Base-by-base conservation (phyloP, 2,888 invertebrate species). In the Patella pellucida region DNA sequence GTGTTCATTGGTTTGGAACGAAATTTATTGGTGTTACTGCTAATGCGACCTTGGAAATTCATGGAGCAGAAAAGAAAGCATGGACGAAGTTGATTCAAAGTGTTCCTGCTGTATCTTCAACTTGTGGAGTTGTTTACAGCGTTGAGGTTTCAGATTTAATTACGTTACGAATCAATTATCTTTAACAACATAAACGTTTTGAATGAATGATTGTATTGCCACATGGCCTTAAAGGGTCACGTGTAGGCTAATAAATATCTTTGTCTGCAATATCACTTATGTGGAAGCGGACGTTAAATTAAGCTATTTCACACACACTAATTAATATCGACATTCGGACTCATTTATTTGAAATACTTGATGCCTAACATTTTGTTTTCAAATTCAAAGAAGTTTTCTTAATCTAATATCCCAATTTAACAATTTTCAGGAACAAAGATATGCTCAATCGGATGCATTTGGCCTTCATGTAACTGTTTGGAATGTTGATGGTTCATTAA, bases 1-100 rank as follows among this genome's bases (percentile, higher is more conserved):
- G 41, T 16, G 68, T 68, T 4, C n/a, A 70, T 11, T 68, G 15
- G 5, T 76, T 77, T 56, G 80, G 80, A 4, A 52, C 71, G 27
- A 80, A 80, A 74, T 75, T 79, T 72, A 79, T 80, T 56, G 80
- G 75, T 19, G 76, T 77, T 14, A 69, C 31, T 15, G 19, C 51
- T 14, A 69, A 27, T 9, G 80, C 77, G n/a, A 73, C 76, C 0
- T 54, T 80, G 14, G 80, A 76, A 56, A 71, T 80, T 4, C 79
- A 79, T 54, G 80, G 80, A 5, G 73, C 67, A 31, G 27, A 71
- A 50, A 77, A 75, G 52, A 54, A 68, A 16, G 23, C 75, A 16
- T 80, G 79, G 77, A 79, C 79, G 1, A 23, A 14, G n/a, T 67
- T 80, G 16, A 54, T 69, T 3, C 41, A 23, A 15, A 74, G 74